phyloP scores from a whole-genome alignment of 2,797 vertebrate species.

The Alfaro cultratus region DNA sequence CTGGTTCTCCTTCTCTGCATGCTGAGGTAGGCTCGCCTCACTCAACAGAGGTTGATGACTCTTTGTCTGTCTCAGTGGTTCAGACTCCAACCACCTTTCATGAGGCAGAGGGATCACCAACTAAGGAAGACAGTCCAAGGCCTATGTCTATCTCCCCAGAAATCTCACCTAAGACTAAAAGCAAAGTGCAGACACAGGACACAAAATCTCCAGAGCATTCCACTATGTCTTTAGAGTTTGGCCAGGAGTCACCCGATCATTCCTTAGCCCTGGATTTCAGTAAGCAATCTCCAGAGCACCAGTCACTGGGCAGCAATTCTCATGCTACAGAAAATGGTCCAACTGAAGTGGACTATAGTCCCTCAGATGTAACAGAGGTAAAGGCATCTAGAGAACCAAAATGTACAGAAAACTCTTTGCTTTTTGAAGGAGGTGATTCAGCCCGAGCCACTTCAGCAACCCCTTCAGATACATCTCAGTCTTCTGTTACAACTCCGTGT shows the following conservation, averaged over 20 bases:
- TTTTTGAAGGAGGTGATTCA: constrained; percentile 86
- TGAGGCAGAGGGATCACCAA: constrained; percentile 92
- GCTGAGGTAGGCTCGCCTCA: constrained; percentile 97
- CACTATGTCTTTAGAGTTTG: constrained; percentile 89
- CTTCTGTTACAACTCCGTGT: constrained; percentile 91
- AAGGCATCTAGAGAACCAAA: constrained; percentile 74
- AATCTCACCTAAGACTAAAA: constrained; percentile 91
- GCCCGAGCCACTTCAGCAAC: constrained; percentile 87
- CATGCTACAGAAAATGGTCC: constrained; percentile 94
- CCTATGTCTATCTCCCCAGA: constrained; percentile 98
- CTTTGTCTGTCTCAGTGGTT: constrained; percentile 97
- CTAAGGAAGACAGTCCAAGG: constrained; percentile 92
- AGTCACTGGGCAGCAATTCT: constrained; percentile 71
- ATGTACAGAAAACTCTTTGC: constrained; percentile 80
- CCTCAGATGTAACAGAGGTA: constrained; percentile 83
- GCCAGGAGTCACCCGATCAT: constrained; percentile 92
- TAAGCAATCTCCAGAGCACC: constrained; percentile 93
- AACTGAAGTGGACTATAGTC: constrained; percentile 94
- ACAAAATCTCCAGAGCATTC: constrained; percentile 90
- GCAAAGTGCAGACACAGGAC: constrained; percentile 82
- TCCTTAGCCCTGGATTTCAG: constrained; percentile 94
- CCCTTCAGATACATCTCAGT: constrained; percentile 92
- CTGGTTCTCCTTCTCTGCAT: constrained; percentile 94
- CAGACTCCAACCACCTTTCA: constrained; percentile 95
- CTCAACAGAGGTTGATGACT: constrained; percentile 97